Base-by-base conservation (phyloP, 2,797 vertebrate genomes). In the Schizopygopsis pylzovi region DNA sequence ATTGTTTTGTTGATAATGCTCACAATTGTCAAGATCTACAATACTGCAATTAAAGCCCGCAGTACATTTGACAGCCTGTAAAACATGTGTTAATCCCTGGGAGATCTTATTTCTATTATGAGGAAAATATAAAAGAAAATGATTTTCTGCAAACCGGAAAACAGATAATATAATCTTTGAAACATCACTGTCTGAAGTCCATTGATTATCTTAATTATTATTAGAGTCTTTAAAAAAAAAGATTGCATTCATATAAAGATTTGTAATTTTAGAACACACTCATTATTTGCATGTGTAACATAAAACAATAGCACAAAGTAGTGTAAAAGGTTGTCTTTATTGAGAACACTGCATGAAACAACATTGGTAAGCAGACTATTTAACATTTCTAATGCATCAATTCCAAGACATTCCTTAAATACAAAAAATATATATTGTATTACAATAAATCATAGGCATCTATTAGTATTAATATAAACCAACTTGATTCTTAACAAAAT, bases 11-110 rank as follows among this genome's bases (percentile, higher is more conserved):
- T 79, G 63, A 45, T 43, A 10, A 52, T 49, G 81, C 18, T 70
- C 18, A 65, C 4, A 16, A 47, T 4, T 84, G 78, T 71, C 2
- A 82, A 43, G 49, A 9, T 82, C 84, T 87, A 37, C n/a, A 54
- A 28, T 71, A 67, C 28, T 75, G 43, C 39, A 45, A 86, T 84
- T 78, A 89, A 84, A 78, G 71, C 47, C 37, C 67, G 61, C 72
- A 28, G 33, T 77, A 78, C 41, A 79, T 47, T 45, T 79, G 22
- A 68, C 10, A 52, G 22, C 11, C 33, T 63, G 20, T 73, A 37
- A 49, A 61, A 61, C 20, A 6, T 76, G 8, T 52, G 43, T 65
- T 25, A 13, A 75, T 83, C 16, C 56, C 18, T 4, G 25, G 4
- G 20, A 25, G 7, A 33, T 49, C 11, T 56, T 54, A 20, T 49